phyloP scores from a whole-genome alignment of 2,113 vertebrate genomes.

The Pollimyrus isidori region DNA sequence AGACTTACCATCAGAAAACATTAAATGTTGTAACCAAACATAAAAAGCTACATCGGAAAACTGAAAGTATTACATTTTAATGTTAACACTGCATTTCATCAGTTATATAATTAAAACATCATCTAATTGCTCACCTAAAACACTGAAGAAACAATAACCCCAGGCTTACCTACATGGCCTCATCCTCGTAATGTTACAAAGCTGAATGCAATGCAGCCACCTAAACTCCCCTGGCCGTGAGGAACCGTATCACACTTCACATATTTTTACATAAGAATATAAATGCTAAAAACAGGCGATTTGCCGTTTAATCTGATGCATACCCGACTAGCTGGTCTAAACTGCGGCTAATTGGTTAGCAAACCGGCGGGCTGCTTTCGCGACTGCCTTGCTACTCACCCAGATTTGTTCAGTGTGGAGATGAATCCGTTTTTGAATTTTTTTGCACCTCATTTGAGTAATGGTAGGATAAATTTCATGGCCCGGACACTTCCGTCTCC shows the following conservation, averaged over 20 bases:
- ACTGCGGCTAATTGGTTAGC: background rate
- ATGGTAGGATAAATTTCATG: background rate
- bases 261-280: background rate
- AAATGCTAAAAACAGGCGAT: background rate
- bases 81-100: background rate
- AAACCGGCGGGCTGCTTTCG: background rate
- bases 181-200: background rate
- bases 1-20: background rate
- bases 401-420: background rate
- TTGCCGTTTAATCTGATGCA: background rate
- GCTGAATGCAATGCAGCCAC: background rate
- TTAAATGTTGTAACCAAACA: background rate
- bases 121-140: background rate
- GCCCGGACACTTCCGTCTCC: background rate
- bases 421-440: slow-evolving; percentile 8
- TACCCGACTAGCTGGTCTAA: background rate
- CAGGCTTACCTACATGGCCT: background rate
- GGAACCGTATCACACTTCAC: background rate
- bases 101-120: background rate
- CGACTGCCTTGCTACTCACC: background rate
- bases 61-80: background rate
- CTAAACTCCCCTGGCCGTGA: background rate
- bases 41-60: background rate
- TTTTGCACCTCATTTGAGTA: slow-evolving; percentile 9
- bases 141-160: background rate